phyloP scores from a whole-genome alignment of 2,797 vertebrate species.

The Momotus momota region DNA sequence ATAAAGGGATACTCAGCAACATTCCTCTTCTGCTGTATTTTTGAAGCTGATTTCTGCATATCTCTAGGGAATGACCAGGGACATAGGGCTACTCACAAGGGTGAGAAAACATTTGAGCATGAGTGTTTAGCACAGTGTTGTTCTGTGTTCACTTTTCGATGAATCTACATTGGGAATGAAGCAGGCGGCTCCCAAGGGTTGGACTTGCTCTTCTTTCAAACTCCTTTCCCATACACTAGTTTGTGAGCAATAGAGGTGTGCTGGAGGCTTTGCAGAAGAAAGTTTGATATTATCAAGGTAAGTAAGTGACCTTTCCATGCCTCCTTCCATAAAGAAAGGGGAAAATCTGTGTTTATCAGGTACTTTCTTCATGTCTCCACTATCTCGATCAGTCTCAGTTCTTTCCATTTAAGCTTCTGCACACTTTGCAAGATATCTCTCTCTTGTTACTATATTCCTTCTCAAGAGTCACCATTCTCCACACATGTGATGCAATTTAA shows the following conservation, averaged over 20 bases:
- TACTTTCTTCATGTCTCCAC: neutral
- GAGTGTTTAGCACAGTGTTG: neutral
- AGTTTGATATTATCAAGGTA: neutral
- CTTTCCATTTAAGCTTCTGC: neutral
- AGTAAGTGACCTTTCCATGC: neutral
- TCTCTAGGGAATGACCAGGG: neutral
- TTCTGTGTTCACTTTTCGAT: neutral
- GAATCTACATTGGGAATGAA: neutral
- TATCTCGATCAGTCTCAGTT: neutral
- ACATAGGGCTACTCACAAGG: neutral
- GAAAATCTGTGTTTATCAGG: neutral
- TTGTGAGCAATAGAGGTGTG: neutral
- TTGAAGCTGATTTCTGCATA: neutral
- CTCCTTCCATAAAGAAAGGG: neutral
- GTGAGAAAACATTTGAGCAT: neutral
- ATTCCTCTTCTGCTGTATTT: conserved; percentile 1
- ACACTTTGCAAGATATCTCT: neutral
- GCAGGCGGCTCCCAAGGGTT: neutral
- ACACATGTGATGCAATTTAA: neutral
- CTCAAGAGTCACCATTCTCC: neutral
- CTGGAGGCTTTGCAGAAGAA: neutral
- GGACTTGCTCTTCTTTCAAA: neutral
- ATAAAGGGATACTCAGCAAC: neutral
- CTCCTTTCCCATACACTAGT: neutral
- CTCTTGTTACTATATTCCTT: neutral